Percentiles rank a stretch among this genome's conserved stretches.
These are phyloP conservation scores for Drosophila peninsularis DNA, from an alignment of 2,888 invertebrate genomes.

Conservation along the genomic window DNA sequence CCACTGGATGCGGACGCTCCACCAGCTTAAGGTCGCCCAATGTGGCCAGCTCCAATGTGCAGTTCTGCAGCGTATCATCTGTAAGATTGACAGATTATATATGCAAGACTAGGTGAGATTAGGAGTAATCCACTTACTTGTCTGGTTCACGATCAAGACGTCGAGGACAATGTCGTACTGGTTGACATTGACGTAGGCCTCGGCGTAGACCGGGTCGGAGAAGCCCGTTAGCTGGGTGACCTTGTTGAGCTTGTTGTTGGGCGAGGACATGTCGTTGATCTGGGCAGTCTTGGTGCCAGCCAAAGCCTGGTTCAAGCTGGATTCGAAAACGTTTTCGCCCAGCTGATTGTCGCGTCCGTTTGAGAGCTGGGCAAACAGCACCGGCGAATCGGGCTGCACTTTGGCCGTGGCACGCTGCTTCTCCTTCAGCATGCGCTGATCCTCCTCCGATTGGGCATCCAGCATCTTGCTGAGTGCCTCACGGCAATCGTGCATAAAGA, in stretches of 20 bases:
- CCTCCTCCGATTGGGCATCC: constrained; percentile 89
- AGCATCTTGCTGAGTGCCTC: constrained; percentile 93
- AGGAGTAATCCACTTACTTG: constrained; percentile 86
- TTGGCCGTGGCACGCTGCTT: constrained; percentile 89
- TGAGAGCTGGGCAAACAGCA: constrained; percentile 91
- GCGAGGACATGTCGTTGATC: constrained; percentile 86
- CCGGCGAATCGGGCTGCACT: constrained; percentile 94
- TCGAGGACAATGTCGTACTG: constrained; percentile 99
- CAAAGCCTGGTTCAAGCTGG: constrained; percentile 95
- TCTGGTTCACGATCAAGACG: constrained; percentile 99
- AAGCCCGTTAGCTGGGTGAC: constrained; percentile 99
- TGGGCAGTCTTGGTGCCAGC: constrained; percentile 87
- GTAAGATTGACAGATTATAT: constrained; percentile 23
- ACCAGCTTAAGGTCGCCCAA: constrained; percentile 98
- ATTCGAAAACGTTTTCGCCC: constrained; percentile 93
- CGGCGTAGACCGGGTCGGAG: constrained; percentile 99
- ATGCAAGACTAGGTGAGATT: background rate
- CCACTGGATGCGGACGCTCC: constrained; percentile 97
- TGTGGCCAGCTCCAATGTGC: constrained; percentile 98
- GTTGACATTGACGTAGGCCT: constrained; percentile 99
- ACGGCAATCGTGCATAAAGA: constrained; percentile 91
- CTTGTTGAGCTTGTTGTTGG: constrained; percentile 88
- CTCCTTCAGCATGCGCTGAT: constrained; percentile 85
- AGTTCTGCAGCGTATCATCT: constrained; percentile 98
- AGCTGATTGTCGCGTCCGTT: constrained; percentile 87